phyloP scores from a whole-genome alignment of 1,140 invertebrate species.

The Drosophila pruinosa region DNA sequence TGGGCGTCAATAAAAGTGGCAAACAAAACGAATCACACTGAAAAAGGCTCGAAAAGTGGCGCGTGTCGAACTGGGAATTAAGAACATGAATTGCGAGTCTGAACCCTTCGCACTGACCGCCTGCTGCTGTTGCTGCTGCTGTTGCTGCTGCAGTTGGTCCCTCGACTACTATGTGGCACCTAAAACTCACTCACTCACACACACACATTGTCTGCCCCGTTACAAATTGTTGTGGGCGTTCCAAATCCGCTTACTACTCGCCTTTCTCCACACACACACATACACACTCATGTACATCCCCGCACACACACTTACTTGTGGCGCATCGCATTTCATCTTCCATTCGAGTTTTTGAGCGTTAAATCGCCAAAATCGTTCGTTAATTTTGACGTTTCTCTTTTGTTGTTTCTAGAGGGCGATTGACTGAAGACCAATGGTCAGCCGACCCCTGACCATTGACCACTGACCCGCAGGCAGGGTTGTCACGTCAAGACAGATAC shows the following conservation, averaged over 20 bases:
- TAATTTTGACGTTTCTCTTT: slow-evolving; percentile 76
- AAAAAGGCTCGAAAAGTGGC: slow-evolving; percentile 55
- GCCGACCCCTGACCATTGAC: slow-evolving; percentile 26
- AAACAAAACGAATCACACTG: slow-evolving; percentile 50
- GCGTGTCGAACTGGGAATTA: slow-evolving; percentile 28
- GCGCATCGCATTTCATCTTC: slow-evolving; percentile 67
- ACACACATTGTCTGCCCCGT: slow-evolving; percentile 45
- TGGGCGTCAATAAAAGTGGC: slow-evolving; percentile 65
- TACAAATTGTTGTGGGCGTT: slow-evolving; percentile 83
- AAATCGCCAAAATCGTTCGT: slow-evolving; percentile 79
- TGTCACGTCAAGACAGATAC: slow-evolving; percentile 37
- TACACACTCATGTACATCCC: background rate
- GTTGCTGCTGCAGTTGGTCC: slow-evolving; percentile 19
- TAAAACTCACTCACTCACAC: slow-evolving; percentile 30
- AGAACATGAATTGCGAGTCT: slow-evolving; percentile 7
- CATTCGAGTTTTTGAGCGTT: slow-evolving; percentile 63
- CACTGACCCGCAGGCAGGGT: slow-evolving; percentile 51
- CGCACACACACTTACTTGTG: background rate
- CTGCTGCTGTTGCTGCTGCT: slow-evolving; percentile 41
- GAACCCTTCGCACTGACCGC: slow-evolving; percentile 50
- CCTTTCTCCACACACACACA: slow-evolving; percentile 31
- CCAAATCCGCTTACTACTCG: slow-evolving; percentile 76
- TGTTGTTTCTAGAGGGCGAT: slow-evolving; percentile 17
- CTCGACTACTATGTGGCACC: slow-evolving; percentile 49
- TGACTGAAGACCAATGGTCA: slow-evolving; percentile 61